Conservation (phyloP, 2,888 invertebrate genomes). For the Mylabris sibirica region DNA sequence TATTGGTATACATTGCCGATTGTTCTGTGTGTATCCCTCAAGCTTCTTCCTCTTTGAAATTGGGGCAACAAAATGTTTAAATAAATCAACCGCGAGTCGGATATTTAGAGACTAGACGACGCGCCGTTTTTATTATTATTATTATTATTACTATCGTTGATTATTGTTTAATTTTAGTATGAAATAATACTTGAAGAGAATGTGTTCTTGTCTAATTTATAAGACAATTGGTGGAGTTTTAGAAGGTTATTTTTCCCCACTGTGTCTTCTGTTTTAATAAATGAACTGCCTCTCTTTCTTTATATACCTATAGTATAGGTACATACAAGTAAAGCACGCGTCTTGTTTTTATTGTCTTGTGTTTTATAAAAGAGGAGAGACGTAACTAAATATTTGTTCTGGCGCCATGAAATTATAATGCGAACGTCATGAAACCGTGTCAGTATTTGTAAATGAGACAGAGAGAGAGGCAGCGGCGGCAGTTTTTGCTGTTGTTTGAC, state of each 20-base stretch:
- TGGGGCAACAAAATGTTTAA: no score
- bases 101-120: neutral
- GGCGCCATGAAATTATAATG: slow-evolving; percentile 52
- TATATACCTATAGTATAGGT: no score
- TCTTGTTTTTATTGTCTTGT: neutral
- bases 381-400: slow-evolving; percentile 50
- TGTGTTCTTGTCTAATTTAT: neutral
- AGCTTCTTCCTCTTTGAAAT: no score
- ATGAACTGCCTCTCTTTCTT: no score
- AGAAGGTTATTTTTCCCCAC: neutral
- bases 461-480: neutral
- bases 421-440: slow-evolving; percentile 48
- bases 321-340: neutral
- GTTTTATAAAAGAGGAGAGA: slow-evolving; percentile 25
- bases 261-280: no score
- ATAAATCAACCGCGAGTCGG: no score
- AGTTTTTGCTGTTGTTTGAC: neutral
- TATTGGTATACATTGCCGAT: no score
- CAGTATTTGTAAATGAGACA: slow-evolving; percentile 14
- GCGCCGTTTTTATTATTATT: slow-evolving; percentile 5
- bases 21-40: no score
- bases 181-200: neutral
- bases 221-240: no score
- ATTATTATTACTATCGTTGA: no score
- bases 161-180: slow-evolving; percentile 6